A percentile compares a stretch with the other conserved stretches of the same genome.
phyloP scores from a whole-genome alignment of 2,797 vertebrate species.

The Alectoris magna region DNA sequence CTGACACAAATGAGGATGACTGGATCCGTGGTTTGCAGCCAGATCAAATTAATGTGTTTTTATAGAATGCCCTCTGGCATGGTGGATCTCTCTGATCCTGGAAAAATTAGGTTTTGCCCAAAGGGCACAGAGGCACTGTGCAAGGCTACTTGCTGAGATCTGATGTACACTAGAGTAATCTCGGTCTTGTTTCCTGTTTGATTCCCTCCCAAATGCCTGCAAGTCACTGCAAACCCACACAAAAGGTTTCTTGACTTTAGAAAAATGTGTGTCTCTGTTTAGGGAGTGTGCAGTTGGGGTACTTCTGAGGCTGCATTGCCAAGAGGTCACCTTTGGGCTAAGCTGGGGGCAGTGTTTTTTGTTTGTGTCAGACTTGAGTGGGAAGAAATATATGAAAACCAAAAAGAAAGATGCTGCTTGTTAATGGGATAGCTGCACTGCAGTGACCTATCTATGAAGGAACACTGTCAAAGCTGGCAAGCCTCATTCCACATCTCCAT shows the following conservation, averaged over 20 bases:
- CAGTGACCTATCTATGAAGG: not conserved
- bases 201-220: constrained; percentile 45
- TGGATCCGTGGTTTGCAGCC: not conserved
- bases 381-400: constrained; percentile 48
- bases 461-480: not conserved
- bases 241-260: constrained; percentile 54
- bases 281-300: constrained; percentile 54
- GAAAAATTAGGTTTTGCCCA: not conserved
- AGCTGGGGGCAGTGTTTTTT: constrained; percentile 23
- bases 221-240: constrained; percentile 54
- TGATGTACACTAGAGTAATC: not conserved
- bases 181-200: constrained; percentile 27
- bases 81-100: not conserved
- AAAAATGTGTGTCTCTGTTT: constrained; percentile 62
- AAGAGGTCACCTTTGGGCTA: constrained; percentile 44
- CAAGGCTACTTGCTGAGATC: not conserved
- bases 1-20: not conserved
- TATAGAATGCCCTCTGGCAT: not conserved
- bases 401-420: constrained; percentile 41
- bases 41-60: not conserved
- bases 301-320: constrained; percentile 42
- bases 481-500: not conserved
- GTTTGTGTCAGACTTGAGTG: constrained; percentile 54
- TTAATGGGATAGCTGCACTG: not conserved
- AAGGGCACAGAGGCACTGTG: rapidly evolving